These are phyloP conservation scores for Tolypeutes matacus DNA, from an alignment of 2,797 vertebrate species.

Conservation along the genomic window DNA sequence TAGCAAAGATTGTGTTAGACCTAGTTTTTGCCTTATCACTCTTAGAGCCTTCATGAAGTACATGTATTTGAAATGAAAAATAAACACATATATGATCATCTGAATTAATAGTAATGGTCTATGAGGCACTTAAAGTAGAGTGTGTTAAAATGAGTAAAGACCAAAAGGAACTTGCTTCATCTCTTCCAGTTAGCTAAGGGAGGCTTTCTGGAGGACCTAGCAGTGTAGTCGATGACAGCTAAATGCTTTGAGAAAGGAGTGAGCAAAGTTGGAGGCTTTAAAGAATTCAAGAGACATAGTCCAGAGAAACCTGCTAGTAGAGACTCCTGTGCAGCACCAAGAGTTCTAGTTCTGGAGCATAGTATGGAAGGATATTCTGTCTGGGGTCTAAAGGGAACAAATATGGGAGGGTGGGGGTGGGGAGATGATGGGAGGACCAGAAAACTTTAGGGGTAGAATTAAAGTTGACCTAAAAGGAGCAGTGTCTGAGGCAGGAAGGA, in stretches of 20 bases:
- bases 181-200: neutral
- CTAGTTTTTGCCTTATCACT: neutral
- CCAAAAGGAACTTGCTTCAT: neutral
- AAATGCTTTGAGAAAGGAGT: slow-evolving; percentile 28
- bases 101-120: neutral
- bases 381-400: neutral
- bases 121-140: neutral
- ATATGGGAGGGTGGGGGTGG: neutral
- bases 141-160: neutral
- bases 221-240: neutral
- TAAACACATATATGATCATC: neutral
- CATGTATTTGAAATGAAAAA: slow-evolving; percentile 34
- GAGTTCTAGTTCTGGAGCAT: neutral
- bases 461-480: slow-evolving; percentile 1
- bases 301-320: neutral
- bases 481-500: neutral
- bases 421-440: neutral
- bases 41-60: neutral
- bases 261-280: neutral
- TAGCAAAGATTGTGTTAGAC: slow-evolving; percentile 42
- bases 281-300: neutral
- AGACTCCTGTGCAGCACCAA: neutral
- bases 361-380: neutral
- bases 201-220: neutral
- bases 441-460: neutral